phyloP scores from a whole-genome alignment of 1,140 invertebrate genomes.

The Drosophila carrolli region DNA sequence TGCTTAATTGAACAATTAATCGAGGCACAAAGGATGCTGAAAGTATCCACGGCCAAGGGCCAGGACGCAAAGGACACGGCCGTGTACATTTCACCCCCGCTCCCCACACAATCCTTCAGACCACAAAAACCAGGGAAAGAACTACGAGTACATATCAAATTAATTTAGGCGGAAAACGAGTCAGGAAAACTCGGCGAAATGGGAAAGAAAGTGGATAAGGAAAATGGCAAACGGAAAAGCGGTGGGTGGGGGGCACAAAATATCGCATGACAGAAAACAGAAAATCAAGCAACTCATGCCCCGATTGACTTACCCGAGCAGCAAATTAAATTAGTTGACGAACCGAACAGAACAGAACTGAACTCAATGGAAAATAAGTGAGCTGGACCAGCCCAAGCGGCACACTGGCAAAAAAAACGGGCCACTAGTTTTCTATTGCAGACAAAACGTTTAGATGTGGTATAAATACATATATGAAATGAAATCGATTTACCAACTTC shows the following conservation, averaged over 20 bases:
- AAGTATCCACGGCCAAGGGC: slow-evolving; percentile 1
- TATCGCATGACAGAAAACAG: slow-evolving; percentile 76
- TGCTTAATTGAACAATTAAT: slow-evolving; percentile 82
- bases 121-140: slow-evolving; percentile 10
- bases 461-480: too few relatives aligned
- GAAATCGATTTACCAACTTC: too few relatives aligned
- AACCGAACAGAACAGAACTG: slow-evolving; percentile 23
- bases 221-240: slow-evolving; percentile 31
- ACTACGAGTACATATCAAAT: slow-evolving; percentile 64
- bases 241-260: slow-evolving; percentile 37
- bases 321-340: slow-evolving; percentile 75
- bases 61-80: slow-evolving; percentile 22
- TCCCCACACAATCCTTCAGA: background rate
- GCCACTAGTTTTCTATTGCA: background rate
- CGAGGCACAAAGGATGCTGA: slow-evolving; percentile 48
- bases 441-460: background rate
- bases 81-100: slow-evolving; percentile 52
- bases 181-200: slow-evolving; percentile 35
- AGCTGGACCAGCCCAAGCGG: slow-evolving; percentile 18
- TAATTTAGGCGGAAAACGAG: slow-evolving; percentile 63
- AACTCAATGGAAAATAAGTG: slow-evolving; percentile 6
- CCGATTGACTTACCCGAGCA: slow-evolving; percentile 58
- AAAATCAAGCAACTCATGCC: slow-evolving; percentile 74
- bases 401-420: background rate
- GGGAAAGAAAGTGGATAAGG: slow-evolving; percentile 36